Conservation (phyloP, 2,888 invertebrate genomes). For the Noctua fimbriata region DNA sequence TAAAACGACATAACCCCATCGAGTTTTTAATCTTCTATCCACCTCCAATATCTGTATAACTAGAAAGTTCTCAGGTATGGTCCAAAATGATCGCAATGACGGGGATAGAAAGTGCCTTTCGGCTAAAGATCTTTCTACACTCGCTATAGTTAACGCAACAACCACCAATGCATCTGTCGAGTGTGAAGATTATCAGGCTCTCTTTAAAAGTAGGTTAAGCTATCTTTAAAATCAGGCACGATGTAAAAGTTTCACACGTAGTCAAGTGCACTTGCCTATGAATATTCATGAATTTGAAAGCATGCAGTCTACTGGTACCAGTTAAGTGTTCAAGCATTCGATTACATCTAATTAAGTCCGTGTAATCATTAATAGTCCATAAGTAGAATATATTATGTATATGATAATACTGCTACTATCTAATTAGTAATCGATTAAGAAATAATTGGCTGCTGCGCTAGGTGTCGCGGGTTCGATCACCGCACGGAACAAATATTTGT, state of each 20-base stretch:
- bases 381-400: neutral
- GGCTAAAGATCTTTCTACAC: too few relatives aligned
- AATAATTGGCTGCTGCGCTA: neutral
- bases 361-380: constrained; percentile 8
- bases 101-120: too few relatives aligned
- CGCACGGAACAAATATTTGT: too few relatives aligned
- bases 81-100: too few relatives aligned
- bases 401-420: neutral
- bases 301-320: neutral
- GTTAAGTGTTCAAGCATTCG: neutral
- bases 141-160: neutral
- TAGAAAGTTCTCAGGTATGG: too few relatives aligned
- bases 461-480: too few relatives aligned
- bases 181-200: neutral
- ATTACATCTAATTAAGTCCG: neutral
- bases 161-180: neutral
- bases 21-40: too few relatives aligned
- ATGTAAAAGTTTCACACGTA: neutral
- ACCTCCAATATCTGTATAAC: too few relatives aligned
- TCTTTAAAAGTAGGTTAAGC: neutral
- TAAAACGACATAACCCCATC: too few relatives aligned
- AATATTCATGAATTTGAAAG: constrained; percentile 31
- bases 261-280: neutral
- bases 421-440: constrained; percentile 1
- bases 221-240: neutral